Evolutionary conservation across 2,113 vertebrate genomes (phyloP), one percentile per base, ranked within the genome.

Genomic region (Pantherophis guttatus): DNA sequence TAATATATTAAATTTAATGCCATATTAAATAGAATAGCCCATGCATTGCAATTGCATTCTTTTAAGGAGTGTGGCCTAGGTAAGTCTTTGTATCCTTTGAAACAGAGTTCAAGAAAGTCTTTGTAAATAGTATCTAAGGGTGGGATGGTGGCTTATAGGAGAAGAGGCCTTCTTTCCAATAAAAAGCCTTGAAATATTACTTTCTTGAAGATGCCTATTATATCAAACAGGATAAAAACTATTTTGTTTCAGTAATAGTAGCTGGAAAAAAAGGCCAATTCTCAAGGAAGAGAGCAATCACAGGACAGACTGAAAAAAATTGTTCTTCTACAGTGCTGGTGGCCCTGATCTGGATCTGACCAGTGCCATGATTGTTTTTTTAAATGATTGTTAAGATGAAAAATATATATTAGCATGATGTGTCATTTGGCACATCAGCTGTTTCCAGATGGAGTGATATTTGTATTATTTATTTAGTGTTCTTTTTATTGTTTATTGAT

Each of bases 131-230:
- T 33, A 89, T 90, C 8, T 96, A 93, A 93, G 92, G 91, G 93
- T 93, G 90, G 90, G 4, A 94, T 62, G 85, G 94, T 81, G 94
- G 90, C 81, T 92, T 87, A 87, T 90, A 89, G 75, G 94, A 65
- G 96, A 95, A 94, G 89, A 91, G 59, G 90, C 58, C 92, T 94
- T 90, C 59, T 94, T 96, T 91, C 92, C 33, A 81, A 39, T 44
- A 81, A 87, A 39, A 88, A 94, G 89, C 93, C 96, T 94, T 95
- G 94, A 96, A 96, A 94, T 96, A 96, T 92, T 94, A 88, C 91
- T 93, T 95, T 21, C 95, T 94, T 95, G 95, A 95, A 93, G 92
- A 92, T 95, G 65, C 70, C 24, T 86, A 94, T 92, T 90, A 65
- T 92, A 86, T 95, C 6, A 0, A 95, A 81, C 94, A 96, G 95